Evolutionary conservation across 2,113 vertebrate species (phyloP).

Genomic region (Sturnira hondurensis): DNA sequence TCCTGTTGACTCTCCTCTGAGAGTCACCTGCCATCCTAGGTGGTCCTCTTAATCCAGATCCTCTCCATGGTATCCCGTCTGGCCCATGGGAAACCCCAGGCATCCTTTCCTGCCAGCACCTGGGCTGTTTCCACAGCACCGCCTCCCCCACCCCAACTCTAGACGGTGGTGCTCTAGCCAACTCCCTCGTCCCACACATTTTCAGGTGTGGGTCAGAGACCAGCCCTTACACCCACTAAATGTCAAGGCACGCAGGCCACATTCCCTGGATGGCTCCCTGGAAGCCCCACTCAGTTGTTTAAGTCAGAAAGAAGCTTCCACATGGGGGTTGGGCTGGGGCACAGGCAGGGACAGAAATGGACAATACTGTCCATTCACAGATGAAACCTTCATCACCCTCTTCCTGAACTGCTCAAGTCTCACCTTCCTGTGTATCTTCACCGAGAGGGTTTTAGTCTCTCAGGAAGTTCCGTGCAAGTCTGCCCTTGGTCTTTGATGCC

Average conservation of each 20-base stretch:
- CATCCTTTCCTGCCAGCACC: neutral
- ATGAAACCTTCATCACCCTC: neutral
- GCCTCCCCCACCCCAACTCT: neutral
- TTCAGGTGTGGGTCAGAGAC: neutral
- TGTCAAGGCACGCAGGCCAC: neutral
- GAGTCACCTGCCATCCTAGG: neutral
- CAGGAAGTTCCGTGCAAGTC: neutral
- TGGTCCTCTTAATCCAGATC: neutral
- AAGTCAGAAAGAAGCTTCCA: neutral
- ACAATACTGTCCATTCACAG: neutral
- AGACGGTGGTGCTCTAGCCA: neutral
- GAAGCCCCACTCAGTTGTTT: neutral
- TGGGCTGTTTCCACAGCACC: neutral
- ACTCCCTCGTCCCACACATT: neutral
- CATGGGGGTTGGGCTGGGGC: too few relatives aligned
- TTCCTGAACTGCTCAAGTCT: neutral
- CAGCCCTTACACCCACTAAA: neutral
- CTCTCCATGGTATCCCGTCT: neutral
- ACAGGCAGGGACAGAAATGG: neutral
- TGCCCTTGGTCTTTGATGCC: neutral
- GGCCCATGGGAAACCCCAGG: neutral
- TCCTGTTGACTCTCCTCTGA: neutral
- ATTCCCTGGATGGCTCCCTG: neutral
- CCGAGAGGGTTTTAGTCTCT: neutral
- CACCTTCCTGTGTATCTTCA: neutral